Base-by-base conservation (phyloP, 1,140 invertebrate species). In the Bombus pyrosoma region DNA sequence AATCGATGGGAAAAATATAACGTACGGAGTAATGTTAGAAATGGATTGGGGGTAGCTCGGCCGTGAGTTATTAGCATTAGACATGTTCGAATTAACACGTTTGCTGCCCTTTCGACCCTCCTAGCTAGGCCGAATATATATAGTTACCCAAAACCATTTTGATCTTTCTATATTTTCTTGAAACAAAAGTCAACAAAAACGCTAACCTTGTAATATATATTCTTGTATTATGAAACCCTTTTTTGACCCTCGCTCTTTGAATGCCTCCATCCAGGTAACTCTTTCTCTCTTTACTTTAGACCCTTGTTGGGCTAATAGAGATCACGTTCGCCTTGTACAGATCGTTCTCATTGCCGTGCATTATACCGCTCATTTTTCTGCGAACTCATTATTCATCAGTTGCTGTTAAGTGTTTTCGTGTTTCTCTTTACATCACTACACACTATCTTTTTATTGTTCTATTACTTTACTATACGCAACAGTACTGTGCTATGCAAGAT, bases 271-370 rank as follows among this genome's bases (percentile, higher is more conserved):
- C 91, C 91, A 93, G 92, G 92, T 93, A 93, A 93, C 88, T 89
- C 91, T 93, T 90, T 93, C 91, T 91, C 91, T 92, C 92, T 93
- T 92, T 93, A 93, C 90, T 92, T 93, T 93, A 92, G 91, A 92
- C 82, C 92, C 90, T 87, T 90, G 87, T 89, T 85, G 79, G 86
- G 78, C 72, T 82, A 85, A 85, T 90, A 90, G 89, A 90, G 68
- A 90, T 83, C 71, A 89, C 41, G 64, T 81, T 90, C 76, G 80
- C 83, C 88, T 87, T 87, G 86, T 82, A 87, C 47, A 87, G 73
- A 90, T 90, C 88, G 83, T 83, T 85, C 71, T 85, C 75, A 69
- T 86, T 87, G 80, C 47, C 76, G 66, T 87, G 71, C 79, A 89
- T 85, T 78, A 75, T 66, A 71, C 37, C 77, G 43, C 78, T 89